A percentile compares a stretch with the other conserved stretches of the same genome.
These are phyloP conservation scores for Coleophora deauratella DNA, from an alignment of 2,888 invertebrate genomes.

Conservation along the genomic window DNA sequence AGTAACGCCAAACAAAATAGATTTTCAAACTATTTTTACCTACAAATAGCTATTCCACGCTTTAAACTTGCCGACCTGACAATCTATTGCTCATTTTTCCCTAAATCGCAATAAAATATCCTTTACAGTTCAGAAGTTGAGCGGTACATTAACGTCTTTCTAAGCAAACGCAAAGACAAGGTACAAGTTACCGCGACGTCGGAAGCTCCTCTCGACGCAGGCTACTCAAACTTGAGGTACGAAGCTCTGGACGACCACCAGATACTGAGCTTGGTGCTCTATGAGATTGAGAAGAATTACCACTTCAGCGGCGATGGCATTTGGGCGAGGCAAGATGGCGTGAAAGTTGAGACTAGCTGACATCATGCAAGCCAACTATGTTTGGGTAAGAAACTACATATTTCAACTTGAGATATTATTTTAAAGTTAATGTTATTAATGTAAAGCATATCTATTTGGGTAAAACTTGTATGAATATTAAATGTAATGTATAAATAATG, in stretches of 20 bases:
- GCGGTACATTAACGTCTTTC: constrained; percentile 32
- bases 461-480: too few species aligned
- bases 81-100: too few species aligned
- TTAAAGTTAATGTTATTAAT: too few species aligned
- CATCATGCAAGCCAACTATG: neutral
- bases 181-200: constrained; percentile 5
- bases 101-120: neutral
- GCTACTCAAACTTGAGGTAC: constrained; percentile 33
- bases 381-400: too few species aligned
- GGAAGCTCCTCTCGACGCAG: constrained; percentile 23
- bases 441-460: too few species aligned
- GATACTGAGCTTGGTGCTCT: constrained; percentile 78
- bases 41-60: too few species aligned
- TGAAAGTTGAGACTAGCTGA: constrained; percentile 23
- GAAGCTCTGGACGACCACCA: constrained; percentile 56
- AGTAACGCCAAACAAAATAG: too few species aligned
- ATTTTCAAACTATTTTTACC: too few species aligned
- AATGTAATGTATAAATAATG: neutral
- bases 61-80: too few species aligned
- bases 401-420: too few species aligned
- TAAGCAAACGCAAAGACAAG: constrained; percentile 24
- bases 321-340: constrained; percentile 62
- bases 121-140: constrained; percentile 41
- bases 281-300: constrained; percentile 80
- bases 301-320: constrained; percentile 86